These are phyloP conservation scores for Ophraella communa DNA, from an alignment of 2,888 invertebrate species.

Conservation along the genomic window DNA sequence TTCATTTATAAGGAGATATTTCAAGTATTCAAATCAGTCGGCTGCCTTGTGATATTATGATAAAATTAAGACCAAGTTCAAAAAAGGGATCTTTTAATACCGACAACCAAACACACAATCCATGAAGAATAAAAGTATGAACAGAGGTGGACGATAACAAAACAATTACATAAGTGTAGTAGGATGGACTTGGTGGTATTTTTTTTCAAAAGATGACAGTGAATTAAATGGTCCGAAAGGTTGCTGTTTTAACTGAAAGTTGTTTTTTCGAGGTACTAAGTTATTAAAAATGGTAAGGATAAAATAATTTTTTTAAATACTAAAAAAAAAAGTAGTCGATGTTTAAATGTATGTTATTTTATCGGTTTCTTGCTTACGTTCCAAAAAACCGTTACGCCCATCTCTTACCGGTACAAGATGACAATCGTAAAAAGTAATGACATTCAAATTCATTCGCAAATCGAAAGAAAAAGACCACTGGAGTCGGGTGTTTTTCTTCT, in stretches of 20 bases:
- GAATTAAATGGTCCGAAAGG: no score
- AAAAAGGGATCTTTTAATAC: slow-evolving; percentile 30
- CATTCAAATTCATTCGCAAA: slow-evolving; percentile 23
- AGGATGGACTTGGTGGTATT: no score
- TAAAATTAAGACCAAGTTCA: slow-evolving; percentile 38
- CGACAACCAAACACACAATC: slow-evolving; percentile 16
- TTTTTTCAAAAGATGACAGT: no score
- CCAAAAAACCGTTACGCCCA: background rate
- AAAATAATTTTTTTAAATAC: background rate
- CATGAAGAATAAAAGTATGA: slow-evolving; percentile 1
- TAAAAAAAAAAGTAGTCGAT: no score
- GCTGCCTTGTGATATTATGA: slow-evolving; percentile 38
- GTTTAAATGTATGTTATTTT: no score
- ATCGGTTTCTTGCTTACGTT: background rate
- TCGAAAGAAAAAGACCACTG: slow-evolving; percentile 8
- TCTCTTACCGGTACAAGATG: slow-evolving; percentile 15
- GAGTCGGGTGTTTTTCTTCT: slow-evolving; percentile 8
- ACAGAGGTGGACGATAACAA: background rate
- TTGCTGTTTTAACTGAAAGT: no score
- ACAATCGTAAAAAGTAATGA: slow-evolving; percentile 29
- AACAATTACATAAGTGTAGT: background rate
- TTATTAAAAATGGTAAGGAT: background rate
- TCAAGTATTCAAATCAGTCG: slow-evolving; percentile 42
- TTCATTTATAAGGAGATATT: slow-evolving; percentile 43
- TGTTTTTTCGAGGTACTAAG: no score